phyloP scores from a whole-genome alignment of 2,797 vertebrate genomes.

The Cossypha polioptera region DNA sequence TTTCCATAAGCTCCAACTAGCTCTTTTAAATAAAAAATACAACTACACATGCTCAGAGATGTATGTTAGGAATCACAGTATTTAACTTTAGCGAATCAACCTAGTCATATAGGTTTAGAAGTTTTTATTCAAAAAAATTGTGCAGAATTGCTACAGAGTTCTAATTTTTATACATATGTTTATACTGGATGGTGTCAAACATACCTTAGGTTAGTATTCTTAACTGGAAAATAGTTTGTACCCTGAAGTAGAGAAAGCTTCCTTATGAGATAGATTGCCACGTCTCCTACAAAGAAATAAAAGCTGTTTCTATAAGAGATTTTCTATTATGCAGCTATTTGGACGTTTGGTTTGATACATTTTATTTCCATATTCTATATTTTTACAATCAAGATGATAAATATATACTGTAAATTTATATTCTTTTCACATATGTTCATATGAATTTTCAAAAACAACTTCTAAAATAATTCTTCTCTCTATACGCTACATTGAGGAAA shows the following conservation, averaged over 20 bases:
- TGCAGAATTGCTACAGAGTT: background rate
- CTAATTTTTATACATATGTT: background rate
- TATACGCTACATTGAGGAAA: background rate
- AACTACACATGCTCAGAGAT: background rate
- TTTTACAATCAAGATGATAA: background rate
- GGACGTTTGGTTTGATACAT: background rate
- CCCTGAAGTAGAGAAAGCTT: background rate
- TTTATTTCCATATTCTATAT: background rate
- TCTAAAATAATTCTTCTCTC: background rate
- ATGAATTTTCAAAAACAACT: background rate
- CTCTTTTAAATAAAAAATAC: background rate
- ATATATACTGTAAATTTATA: background rate
- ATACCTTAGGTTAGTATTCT: background rate
- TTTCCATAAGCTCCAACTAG: background rate
- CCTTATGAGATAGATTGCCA: background rate
- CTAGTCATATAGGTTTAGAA: background rate
- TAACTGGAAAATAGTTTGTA: background rate
- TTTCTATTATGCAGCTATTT: background rate
- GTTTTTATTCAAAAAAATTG: background rate
- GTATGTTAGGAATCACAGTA: background rate
- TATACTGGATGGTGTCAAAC: background rate
- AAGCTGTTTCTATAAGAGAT: background rate
- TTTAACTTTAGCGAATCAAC: background rate
- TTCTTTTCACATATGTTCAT: background rate
- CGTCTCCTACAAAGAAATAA: background rate